These are phyloP conservation scores for Drosophila sp. DNA, from an alignment of 1,140 invertebrate species.

Conservation along the genomic window DNA sequence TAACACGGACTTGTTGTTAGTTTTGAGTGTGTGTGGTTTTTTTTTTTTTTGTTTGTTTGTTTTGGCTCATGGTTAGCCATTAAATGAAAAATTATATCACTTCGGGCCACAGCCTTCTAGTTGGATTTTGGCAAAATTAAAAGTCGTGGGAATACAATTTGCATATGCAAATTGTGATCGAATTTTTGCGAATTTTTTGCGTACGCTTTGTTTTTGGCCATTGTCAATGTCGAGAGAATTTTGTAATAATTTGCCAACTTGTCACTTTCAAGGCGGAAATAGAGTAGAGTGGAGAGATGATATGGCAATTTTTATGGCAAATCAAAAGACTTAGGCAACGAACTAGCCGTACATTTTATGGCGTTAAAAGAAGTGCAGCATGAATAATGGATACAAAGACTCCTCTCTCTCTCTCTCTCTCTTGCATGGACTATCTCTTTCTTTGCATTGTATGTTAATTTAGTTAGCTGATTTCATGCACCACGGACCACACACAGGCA, in stretches of 20 bases:
- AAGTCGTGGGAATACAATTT: constrained; percentile 77
- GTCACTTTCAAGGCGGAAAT: constrained; percentile 53
- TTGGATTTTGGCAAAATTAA: constrained; percentile 55
- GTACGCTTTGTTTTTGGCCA: constrained; percentile 42
- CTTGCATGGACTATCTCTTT: constrained; percentile 52
- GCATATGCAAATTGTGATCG: constrained; percentile 71
- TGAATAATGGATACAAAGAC: constrained; percentile 7
- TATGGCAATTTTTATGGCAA: constrained; percentile 21
- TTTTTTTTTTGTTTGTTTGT: constrained; percentile 10
- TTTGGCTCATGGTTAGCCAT: constrained; percentile 17
- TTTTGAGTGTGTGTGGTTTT: not conserved
- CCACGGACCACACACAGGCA: constrained; percentile 28
- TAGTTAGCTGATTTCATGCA: constrained; percentile 58
- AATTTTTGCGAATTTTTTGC: constrained; percentile 48
- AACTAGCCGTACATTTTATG: constrained; percentile 41
- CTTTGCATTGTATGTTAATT: constrained; percentile 73
- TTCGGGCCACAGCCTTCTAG: constrained; percentile 48
- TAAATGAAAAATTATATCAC: constrained; percentile 52
- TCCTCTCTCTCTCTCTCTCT: constrained; percentile 18
- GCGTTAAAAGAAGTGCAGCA: not conserved
- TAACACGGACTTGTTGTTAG: constrained; percentile 24
- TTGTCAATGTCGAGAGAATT: constrained; percentile 54
- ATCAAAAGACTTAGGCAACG: constrained; percentile 66
- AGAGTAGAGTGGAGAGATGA: constrained; percentile 30
- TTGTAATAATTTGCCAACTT: constrained; percentile 55